phyloP scores from a whole-genome alignment of 2,888 invertebrate genomes.

The Lysandra coridon region DNA sequence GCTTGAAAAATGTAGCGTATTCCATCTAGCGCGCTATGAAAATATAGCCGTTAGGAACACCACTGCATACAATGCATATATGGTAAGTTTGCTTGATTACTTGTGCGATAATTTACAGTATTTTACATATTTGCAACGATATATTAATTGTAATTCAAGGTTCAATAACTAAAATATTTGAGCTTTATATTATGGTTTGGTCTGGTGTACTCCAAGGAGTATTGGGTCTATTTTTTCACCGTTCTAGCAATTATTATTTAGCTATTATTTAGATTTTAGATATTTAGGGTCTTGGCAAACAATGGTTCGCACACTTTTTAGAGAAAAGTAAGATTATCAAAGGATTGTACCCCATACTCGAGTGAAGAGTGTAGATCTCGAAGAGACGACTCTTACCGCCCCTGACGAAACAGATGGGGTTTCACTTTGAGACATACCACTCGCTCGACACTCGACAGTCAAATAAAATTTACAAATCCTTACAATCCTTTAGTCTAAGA shows the following conservation, averaged over 20 bases:
- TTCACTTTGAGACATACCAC: not conserved
- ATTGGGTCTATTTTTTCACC: not conserved
- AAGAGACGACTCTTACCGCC: slow-evolving; percentile 3
- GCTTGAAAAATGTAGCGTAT: no score
- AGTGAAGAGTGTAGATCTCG: slow-evolving; percentile 3
- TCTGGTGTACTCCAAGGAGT: not conserved
- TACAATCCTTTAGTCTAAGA: no score
- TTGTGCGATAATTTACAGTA: not conserved
- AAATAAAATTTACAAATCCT: not conserved
- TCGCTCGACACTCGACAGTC: not conserved
- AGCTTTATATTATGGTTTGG: not conserved
- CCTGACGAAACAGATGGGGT: slow-evolving; percentile 7
- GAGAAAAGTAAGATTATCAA: not conserved
- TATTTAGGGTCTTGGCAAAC: not conserved
- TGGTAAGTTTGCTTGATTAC: not conserved
- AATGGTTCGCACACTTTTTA: not conserved
- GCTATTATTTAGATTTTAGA: not conserved
- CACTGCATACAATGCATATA: not conserved
- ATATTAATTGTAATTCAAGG: slow-evolving; percentile 11
- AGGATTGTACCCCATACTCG: not conserved
- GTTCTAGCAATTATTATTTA: not conserved
- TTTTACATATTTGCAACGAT: slow-evolving; percentile 11
- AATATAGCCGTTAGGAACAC: no score
- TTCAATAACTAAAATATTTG: slow-evolving; percentile 2
- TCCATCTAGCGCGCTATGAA: no score